These are phyloP conservation scores for Dinomys branickii DNA, from an alignment of 2,113 vertebrate species.

Conservation along the genomic window DNA sequence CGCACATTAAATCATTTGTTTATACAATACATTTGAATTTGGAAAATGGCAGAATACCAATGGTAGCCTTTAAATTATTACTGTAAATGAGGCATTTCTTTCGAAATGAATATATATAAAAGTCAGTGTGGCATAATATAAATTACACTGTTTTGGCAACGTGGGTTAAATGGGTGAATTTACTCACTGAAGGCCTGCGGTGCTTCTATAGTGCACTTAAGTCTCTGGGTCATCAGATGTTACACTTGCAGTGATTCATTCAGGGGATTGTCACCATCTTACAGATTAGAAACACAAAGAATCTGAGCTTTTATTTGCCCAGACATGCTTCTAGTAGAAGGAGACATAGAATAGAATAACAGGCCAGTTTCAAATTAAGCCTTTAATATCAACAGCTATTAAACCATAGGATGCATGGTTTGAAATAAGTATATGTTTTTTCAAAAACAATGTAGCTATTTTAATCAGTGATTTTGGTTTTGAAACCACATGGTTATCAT, in stretches of 20 bases:
- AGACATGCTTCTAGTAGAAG: not conserved
- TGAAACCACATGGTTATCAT: not conserved
- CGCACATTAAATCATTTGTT: not conserved
- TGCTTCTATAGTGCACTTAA: not conserved
- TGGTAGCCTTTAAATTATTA: not conserved
- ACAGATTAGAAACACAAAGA: not conserved
- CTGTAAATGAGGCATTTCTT: constrained; percentile 12
- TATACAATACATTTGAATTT: constrained; percentile 30
- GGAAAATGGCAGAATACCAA: not conserved
- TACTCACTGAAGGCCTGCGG: not conserved
- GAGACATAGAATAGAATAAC: not conserved
- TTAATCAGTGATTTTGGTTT: not conserved
- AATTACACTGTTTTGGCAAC: not conserved
- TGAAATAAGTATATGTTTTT: not conserved
- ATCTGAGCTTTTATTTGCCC: not conserved
- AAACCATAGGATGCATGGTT: not conserved
- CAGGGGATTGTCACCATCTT: not conserved
- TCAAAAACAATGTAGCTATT: not conserved
- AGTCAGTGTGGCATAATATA: not conserved
- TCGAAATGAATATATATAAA: not conserved
- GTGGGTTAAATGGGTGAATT: not conserved
- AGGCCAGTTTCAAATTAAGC: not conserved
- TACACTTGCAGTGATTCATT: not conserved
- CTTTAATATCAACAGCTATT: not conserved
- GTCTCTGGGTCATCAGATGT: not conserved